Conservation (phyloP, 1,140 invertebrate species). For the Drosophila erecta region DNA sequence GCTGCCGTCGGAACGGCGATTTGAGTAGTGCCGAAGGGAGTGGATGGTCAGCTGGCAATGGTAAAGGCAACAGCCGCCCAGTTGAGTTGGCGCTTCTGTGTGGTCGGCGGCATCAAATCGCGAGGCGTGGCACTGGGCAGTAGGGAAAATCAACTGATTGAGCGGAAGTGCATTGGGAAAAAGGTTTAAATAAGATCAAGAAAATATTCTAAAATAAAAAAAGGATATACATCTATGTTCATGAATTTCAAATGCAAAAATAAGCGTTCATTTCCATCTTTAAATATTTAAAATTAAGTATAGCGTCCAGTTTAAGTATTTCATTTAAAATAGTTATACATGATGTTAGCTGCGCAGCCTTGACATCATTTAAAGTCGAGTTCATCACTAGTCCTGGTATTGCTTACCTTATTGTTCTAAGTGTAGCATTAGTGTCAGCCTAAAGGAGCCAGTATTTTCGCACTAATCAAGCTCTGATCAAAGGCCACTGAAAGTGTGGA, state of each 20-base stretch:
- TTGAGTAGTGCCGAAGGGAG: slow-evolving; percentile 40
- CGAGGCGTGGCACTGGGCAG: slow-evolving; percentile 2
- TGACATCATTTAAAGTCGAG: no score
- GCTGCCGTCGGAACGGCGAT: slow-evolving; percentile 42
- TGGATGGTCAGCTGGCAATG: slow-evolving; percentile 14
- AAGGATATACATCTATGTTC: no score
- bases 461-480: neutral
- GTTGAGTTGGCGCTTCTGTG: slow-evolving; percentile 7
- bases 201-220: no score
- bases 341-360: no score
- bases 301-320: no score
- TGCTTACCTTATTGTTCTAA: neutral
- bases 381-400: neutral
- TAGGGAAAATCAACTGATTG: neutral
- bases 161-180: no score
- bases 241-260: no score
- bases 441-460: neutral
- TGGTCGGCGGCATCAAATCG: slow-evolving; percentile 22
- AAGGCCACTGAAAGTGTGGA: neutral
- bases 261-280: no score
- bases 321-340: no score
- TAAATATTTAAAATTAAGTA: no score
- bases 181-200: no score
- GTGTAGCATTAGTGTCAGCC: neutral
- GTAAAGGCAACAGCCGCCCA: neutral